Evolutionary conservation across 2,113 vertebrate genomes (phyloP), one percentile per base, ranked within the genome.

Genomic region (Falco punctatus): DNA sequence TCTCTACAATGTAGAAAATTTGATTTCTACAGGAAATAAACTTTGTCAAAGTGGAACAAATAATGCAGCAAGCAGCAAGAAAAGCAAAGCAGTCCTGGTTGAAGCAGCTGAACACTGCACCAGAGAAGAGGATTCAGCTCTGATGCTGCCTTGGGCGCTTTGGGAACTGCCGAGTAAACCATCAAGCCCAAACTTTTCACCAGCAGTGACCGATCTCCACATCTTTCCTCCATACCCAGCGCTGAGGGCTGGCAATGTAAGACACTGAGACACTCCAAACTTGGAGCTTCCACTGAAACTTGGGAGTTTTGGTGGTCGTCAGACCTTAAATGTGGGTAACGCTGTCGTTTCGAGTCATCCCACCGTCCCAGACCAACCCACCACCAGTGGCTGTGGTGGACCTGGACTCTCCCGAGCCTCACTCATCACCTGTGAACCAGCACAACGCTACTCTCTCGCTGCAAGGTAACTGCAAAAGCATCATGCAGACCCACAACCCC

Each of bases 301-400:
- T 11, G 27, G 51, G 51, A 35, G 17, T n/a, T 66, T 79, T 5
- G 5, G 1, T 24, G 19, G 32, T 38, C 0, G 0, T 2, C 42
- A 4, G 22, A 75, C 42, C 24, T 67, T 35, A 82, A 73, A 81
- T 27, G 8, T 0, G 4, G 55, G 27, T 11, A 70, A 79, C 13
- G 24, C 35, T 82, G 30, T 40, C 27, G 40, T 61, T 78, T 64
- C 42, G 54, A 95, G 82, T 35, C n/a, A 61, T 13, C 28, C 55
- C 24, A 15, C 44, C 48, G 67, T 13, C 48, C 51, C 72, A 77
- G 51, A 49, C 33, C 17, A 8, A 44, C 18, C 26, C 38, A 28
- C 86, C 78, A 70, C 12, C 6, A 7, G 42, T 35, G 42, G 30
- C 24, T 70, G 22, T 30, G 69, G 21, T 66, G 52, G 46, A 65